A percentile compares a stretch with the other conserved stretches of the same genome.
phyloP scores from a whole-genome alignment of 2,113 vertebrate genomes.

The Lates calcarifer region DNA sequence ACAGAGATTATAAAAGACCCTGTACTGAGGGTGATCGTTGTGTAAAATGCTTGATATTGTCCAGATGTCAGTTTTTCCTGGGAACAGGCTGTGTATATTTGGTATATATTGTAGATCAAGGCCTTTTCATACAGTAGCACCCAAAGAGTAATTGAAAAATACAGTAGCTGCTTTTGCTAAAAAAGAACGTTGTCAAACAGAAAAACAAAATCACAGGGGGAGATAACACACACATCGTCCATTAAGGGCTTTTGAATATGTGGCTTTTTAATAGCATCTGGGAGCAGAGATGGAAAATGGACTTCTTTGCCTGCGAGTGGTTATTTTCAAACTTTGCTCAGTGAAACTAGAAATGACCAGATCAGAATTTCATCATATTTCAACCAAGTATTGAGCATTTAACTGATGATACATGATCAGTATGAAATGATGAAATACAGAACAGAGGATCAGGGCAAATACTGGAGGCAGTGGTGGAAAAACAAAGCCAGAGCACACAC shows the following conservation, averaged over 20 bases:
- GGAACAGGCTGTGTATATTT: neutral
- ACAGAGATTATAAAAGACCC: constrained; percentile 56
- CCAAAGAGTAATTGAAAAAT: neutral
- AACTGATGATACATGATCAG: neutral
- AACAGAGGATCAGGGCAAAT: neutral
- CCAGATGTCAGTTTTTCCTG: constrained; percentile 41
- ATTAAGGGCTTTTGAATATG: neutral
- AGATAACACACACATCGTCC: neutral
- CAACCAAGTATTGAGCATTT: neutral
- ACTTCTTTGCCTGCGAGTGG: neutral
- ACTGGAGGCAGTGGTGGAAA: neutral
- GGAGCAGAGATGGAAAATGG: neutral
- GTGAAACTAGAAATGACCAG: neutral
- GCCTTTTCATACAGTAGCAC: constrained; percentile 6
- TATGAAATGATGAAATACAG: neutral
- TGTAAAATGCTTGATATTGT: constrained; percentile 22
- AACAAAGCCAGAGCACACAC: neutral
- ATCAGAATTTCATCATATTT: neutral
- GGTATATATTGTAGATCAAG: neutral
- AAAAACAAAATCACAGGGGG: neutral
- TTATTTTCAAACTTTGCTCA: neutral
- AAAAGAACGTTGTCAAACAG: neutral
- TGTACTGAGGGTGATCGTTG: constrained; percentile 37
- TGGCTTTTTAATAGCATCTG: neutral
- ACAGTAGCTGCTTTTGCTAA: neutral